phyloP scores from a whole-genome alignment of 2,113 vertebrate genomes.

The Dromaius novaehollandiae region DNA sequence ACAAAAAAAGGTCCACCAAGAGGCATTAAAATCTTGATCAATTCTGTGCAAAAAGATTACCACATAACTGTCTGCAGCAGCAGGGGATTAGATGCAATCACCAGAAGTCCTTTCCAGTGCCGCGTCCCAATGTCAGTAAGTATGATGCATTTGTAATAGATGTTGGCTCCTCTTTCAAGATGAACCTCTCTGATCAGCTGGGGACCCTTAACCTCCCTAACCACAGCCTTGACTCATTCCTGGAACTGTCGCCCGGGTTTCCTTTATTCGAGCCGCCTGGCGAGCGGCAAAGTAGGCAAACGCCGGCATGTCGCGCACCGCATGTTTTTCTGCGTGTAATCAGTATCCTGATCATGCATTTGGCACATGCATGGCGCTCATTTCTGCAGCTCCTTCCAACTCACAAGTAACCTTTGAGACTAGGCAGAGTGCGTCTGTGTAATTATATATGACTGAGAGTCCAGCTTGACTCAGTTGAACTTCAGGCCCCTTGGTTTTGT shows the following conservation, averaged over 20 bases:
- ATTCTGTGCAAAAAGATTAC: neutral
- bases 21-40: neutral
- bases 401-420: neutral
- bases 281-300: neutral
- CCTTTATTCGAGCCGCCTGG: neutral
- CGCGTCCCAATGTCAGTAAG: neutral
- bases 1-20: neutral
- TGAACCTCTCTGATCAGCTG: accelerated
- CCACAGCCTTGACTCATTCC: accelerated
- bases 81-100: neutral
- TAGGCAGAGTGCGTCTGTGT: accelerated
- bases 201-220: neutral
- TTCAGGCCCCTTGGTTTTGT: neutral
- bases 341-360: neutral
- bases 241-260: neutral
- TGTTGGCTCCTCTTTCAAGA: neutral
- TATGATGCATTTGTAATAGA: neutral
- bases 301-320: accelerated
- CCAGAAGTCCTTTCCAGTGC: neutral
- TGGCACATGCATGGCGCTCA: accelerated
- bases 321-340: accelerated
- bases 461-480: neutral
- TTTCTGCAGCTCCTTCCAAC: neutral
- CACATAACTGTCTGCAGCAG: neutral
- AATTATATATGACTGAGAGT: accelerated